phyloP scores from a whole-genome alignment of 2,888 invertebrate species.

The Chalcis sispes region DNA sequence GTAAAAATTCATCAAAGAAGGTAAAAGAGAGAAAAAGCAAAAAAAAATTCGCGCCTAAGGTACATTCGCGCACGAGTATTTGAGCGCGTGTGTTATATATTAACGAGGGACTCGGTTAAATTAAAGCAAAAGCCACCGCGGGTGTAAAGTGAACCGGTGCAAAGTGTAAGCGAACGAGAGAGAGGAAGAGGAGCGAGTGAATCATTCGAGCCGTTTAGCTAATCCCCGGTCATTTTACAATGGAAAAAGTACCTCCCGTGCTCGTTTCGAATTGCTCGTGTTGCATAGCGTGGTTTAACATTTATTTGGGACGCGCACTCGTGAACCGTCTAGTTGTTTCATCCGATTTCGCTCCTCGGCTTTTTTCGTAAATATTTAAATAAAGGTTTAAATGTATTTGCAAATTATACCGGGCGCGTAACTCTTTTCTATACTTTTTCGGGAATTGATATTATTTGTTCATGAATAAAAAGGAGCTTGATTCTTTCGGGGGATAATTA shows the following conservation, averaged over 20 bases:
- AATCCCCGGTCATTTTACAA: constrained; percentile 26
- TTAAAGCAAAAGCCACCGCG: constrained; percentile 23
- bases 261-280: constrained; percentile 8
- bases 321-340: constrained; percentile 3
- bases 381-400: background rate
- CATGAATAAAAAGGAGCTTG: background rate
- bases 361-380: constrained; percentile 21
- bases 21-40: background rate
- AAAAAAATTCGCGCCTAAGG: background rate
- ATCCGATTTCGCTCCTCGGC: constrained; percentile 3
- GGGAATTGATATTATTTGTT: too few relatives aligned
- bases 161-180: too few relatives aligned
- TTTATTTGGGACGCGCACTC: background rate
- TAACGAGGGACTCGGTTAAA: constrained; percentile 19
- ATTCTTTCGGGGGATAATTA: background rate
- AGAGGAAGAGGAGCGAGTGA: constrained; percentile 28
- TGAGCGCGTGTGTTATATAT: constrained; percentile 11
- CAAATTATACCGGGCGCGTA: background rate
- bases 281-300: background rate
- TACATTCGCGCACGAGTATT: too few relatives aligned
- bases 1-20: too few relatives aligned
- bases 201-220: constrained; percentile 42
- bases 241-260: constrained; percentile 14
- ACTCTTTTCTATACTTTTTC: too few relatives aligned
- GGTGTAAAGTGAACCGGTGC: constrained; percentile 31